Conservation (phyloP, 2,888 invertebrate genomes). For the Dryocosmus kuriphilus region DNA sequence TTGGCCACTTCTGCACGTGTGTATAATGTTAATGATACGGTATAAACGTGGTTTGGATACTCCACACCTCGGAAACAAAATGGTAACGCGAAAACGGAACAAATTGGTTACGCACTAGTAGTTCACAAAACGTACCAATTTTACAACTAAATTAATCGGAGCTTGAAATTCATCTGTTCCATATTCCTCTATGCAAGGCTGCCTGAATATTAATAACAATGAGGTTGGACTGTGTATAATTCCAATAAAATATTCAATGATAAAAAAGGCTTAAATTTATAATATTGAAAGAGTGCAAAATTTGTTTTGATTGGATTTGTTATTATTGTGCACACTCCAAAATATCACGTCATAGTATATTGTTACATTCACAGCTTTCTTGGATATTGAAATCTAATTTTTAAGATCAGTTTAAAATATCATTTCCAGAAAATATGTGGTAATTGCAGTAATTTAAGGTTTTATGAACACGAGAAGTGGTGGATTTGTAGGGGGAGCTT, state of each 20-base stretch:
- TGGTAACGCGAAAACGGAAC: conserved; percentile 31
- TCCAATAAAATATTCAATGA: neutral
- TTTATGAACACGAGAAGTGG: no score
- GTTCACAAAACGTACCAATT: conserved; percentile 34
- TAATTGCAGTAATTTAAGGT: no score
- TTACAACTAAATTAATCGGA: conserved; percentile 34
- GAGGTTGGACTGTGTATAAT: neutral
- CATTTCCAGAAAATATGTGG: no score
- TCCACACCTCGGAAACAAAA: conserved; percentile 35
- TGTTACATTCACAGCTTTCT: no score
- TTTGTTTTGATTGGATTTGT: no score
- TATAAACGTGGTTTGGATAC: conserved; percentile 44
- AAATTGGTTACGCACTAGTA: conserved; percentile 37
- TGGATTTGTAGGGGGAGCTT: no score
- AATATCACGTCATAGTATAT: no score
- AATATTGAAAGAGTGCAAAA: neutral
- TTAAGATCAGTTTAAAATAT: no score
- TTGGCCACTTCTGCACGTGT: conserved; percentile 45
- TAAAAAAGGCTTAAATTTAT: no score
- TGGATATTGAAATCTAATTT: no score
- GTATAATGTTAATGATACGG: conserved; percentile 58
- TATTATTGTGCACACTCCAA: no score
- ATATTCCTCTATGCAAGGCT: conserved; percentile 10
- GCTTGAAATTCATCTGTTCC: conserved; percentile 32
- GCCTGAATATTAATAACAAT: conserved; percentile 30